Evolutionary conservation across 1,140 invertebrate species (phyloP).

Genomic region (Araneus ventricosus): DNA sequence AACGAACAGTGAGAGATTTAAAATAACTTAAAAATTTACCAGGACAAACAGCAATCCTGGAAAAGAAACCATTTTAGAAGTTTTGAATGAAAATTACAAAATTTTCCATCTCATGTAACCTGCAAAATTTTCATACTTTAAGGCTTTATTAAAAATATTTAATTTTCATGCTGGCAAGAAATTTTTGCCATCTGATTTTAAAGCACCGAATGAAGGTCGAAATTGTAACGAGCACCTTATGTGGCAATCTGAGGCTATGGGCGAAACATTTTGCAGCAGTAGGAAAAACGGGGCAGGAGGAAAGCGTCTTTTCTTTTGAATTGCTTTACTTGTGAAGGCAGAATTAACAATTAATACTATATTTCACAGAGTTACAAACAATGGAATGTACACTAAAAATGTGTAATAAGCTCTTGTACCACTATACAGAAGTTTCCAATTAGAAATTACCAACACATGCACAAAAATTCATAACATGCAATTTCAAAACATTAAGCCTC

Average conservation of each 20-base stretch:
- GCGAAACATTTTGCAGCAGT: conserved; percentile 21
- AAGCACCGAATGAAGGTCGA: conserved; percentile 65
- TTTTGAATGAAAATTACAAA: background rate
- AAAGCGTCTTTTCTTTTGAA: conserved; percentile 30
- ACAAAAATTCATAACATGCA: conserved; percentile 74
- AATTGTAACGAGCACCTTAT: conserved; percentile 63
- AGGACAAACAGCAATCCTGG: background rate
- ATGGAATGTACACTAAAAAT: conserved; percentile 75
- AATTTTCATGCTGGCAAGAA: background rate
- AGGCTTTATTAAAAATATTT: conserved; percentile 22
- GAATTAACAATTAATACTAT: conserved; percentile 69
- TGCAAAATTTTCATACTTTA: conserved; percentile 18
- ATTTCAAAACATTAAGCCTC: conserved; percentile 74
- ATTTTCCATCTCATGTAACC: conserved; percentile 30
- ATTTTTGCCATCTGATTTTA: conserved; percentile 18
- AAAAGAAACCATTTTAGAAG: background rate
- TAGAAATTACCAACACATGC: conserved; percentile 63
- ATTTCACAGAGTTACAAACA: conserved; percentile 72
- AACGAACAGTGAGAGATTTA: background rate
- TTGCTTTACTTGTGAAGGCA: conserved; percentile 51
- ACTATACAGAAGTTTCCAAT: conserved; percentile 74
- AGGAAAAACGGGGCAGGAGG: background rate
- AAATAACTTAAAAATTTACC: background rate
- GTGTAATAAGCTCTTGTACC: conserved; percentile 75
- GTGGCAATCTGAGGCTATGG: conserved; percentile 42